Evolutionary conservation across 2,888 invertebrate species (phyloP).

Genomic region (Hirudinaria manillensis): DNA sequence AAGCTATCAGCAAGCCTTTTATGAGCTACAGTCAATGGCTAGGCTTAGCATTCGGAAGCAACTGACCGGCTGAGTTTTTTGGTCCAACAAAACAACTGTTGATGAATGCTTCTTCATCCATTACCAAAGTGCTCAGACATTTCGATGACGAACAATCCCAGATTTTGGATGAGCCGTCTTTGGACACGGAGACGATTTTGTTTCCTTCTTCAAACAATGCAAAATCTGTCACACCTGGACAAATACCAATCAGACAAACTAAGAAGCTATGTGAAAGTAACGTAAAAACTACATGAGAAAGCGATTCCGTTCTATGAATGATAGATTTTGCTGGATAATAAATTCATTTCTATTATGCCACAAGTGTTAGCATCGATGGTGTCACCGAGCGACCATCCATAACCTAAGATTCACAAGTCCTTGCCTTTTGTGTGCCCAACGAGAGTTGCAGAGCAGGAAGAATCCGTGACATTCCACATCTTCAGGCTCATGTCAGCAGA

Average conservation of each 20-base stretch:
- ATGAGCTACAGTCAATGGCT: too few species aligned
- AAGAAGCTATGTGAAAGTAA: too few species aligned
- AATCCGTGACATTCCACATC: slow-evolving; percentile 66
- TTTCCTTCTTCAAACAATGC: slow-evolving; percentile 65
- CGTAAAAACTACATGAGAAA: background rate
- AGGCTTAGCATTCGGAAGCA: too few species aligned
- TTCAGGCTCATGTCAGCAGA: slow-evolving; percentile 67
- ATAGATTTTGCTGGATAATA: too few species aligned
- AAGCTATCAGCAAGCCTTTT: too few species aligned
- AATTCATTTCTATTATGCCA: too few species aligned
- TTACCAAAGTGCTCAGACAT: background rate
- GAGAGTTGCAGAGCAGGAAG: slow-evolving; percentile 64
- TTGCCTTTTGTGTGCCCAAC: slow-evolving; percentile 61
- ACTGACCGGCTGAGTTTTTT: background rate
- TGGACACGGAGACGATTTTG: slow-evolving; percentile 67
- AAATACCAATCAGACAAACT: background rate
- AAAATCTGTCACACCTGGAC: slow-evolving; percentile 61
- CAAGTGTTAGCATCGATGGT: too few species aligned
- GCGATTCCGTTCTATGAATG: too few species aligned
- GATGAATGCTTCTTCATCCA: background rate
- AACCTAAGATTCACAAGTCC: too few species aligned
- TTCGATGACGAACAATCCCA: slow-evolving; percentile 61
- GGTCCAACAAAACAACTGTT: slow-evolving; percentile 17
- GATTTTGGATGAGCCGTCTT: slow-evolving; percentile 66
- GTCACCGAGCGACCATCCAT: too few species aligned